phyloP scores from a whole-genome alignment of 2,113 vertebrate genomes.

The Passerina amoena region DNA sequence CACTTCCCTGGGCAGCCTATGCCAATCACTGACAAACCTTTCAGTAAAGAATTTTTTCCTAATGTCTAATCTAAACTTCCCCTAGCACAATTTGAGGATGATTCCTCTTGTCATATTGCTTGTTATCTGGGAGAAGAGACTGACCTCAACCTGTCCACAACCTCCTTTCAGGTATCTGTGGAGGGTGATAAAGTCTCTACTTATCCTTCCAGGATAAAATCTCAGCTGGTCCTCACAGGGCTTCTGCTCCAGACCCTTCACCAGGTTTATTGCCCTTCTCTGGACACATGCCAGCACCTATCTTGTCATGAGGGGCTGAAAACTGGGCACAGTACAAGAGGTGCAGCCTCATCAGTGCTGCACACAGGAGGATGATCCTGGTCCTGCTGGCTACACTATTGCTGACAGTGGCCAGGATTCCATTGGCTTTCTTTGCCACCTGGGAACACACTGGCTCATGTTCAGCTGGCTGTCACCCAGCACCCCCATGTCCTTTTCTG shows the following conservation, averaged over 20 bases:
- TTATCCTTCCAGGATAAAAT: neutral
- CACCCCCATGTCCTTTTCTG: neutral
- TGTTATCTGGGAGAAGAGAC: neutral
- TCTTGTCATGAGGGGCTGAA: neutral
- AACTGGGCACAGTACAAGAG: neutral
- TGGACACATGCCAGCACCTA: neutral
- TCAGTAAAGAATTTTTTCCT: neutral
- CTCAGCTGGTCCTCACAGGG: neutral
- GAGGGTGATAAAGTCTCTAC: neutral
- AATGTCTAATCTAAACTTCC: neutral
- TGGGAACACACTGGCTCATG: neutral
- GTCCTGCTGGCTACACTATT: neutral
- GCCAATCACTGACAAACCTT: neutral
- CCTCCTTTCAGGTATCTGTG: neutral
- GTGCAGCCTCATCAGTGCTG: neutral
- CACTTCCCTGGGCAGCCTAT: neutral
- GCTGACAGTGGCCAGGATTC: neutral
- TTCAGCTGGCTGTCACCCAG: neutral
- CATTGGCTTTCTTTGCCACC: neutral
- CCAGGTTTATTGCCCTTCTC: neutral
- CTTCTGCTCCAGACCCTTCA: neutral
- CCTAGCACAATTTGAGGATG: neutral
- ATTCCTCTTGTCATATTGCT: neutral
- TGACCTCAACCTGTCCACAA: neutral
- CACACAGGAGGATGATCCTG: accelerated